Conservation (phyloP, 2,113 vertebrate genomes). For the Pituophis catenifer region DNA sequence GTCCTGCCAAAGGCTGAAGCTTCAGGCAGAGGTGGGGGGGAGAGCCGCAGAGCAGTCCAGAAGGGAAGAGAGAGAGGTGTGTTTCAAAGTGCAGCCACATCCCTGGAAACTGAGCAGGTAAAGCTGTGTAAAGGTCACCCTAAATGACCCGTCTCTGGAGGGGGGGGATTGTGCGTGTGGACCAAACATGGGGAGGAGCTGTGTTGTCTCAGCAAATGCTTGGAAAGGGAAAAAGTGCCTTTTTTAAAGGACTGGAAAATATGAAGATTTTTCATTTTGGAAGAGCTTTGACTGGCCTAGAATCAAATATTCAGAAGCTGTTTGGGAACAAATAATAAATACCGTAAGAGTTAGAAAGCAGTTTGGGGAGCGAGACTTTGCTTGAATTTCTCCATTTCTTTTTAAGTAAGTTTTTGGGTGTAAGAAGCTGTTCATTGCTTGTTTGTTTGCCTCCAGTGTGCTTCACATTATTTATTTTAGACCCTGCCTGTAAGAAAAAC, state of each 20-base stretch:
- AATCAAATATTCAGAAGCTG: not conserved
- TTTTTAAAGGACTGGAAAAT: not conserved
- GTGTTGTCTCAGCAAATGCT: not conserved
- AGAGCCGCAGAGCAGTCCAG: not conserved
- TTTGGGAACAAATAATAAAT: not conserved
- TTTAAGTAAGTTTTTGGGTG: not conserved
- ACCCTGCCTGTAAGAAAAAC: not conserved
- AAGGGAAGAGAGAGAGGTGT: fast-evolving
- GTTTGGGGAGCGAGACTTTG: not conserved
- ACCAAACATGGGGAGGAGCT: not conserved
- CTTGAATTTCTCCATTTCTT: not conserved
- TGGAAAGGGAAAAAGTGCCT: not conserved
- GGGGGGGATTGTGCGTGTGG: not conserved
- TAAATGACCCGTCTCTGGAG: not conserved
- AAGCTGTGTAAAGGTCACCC: not conserved
- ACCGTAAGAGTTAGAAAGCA: not conserved
- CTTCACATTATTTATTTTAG: not conserved
- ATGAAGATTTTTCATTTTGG: not conserved
- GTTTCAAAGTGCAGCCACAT: not conserved
- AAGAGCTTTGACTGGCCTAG: not conserved
- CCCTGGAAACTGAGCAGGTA: not conserved
- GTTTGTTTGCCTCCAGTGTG: not conserved
- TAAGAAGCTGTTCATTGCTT: not conserved
- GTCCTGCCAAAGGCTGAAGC: not conserved
- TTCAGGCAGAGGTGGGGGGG: no score